Base-by-base conservation (phyloP, 2,888 invertebrate genomes). In the Carcina quercana region DNA sequence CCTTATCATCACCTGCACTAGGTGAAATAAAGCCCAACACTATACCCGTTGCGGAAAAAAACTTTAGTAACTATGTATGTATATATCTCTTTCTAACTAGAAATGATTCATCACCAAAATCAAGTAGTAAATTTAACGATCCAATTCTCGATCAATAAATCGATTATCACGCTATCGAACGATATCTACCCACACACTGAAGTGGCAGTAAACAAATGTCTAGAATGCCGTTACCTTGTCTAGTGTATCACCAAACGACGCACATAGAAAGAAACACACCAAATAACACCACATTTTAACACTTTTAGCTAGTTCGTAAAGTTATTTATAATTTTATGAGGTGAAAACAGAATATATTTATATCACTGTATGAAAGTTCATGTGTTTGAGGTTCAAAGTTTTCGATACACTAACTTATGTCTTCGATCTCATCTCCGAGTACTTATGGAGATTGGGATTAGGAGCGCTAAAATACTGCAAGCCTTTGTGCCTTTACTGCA, bases 321-420 rank as follows among this genome's bases (percentile, higher is more conserved):
- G 3, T 20, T n/a, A 20, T 3, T 20, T 7, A 24, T 10, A 12
- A 38, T 25, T 38, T 19, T 36, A 34, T 31, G 32, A 32, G 40
- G 35, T 15, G 12, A 35, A 28, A 37, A 29, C 34, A 34, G 37
- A 37, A 38, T 46, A 33, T 38, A 34, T 30, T 34, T 22, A 47
- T 42, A 45, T 47, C n/a, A 44, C 29, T 30, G 22, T 29, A 54
- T 47, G 58, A 59, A 63, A 63, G 62, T 54, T 56, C 59, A 61
- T 62, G 59, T 63, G 64, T 42, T 59, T 47, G 38, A 44, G 56
- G 59, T 60, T 65, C 69, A 63, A 66, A 59, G 64, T 59, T 68
- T 67, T 66, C 61, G 68, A 69, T 67, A 78, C 72, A 78, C 78
- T 74, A 79, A 79, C 70, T 72, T 66, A 72, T 68, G 62, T 57